These are phyloP conservation scores for Muricea muricata DNA, from an alignment of 92 coral and sea anemone genomes.

Conservation along the genomic window DNA sequence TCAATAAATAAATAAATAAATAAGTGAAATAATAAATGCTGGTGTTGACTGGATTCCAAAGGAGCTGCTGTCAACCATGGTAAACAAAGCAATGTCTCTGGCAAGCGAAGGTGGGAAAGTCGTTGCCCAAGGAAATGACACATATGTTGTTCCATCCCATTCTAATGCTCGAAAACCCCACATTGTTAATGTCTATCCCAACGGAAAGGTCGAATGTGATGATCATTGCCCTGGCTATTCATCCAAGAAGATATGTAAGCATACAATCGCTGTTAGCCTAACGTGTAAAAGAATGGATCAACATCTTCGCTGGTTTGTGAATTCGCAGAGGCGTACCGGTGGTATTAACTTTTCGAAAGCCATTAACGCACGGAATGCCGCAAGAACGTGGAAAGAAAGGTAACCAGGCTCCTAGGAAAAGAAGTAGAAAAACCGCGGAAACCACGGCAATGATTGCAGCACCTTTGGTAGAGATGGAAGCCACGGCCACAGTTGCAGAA, in stretches of 20 bases:
- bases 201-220: slow-evolving; percentile 35
- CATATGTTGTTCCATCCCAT: slow-evolving; percentile 33
- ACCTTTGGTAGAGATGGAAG: no score
- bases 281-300: neutral
- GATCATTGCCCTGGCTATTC: slow-evolving; percentile 35
- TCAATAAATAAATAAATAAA: no score
- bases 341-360: slow-evolving; percentile 26
- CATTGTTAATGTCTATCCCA: slow-evolving; percentile 38
- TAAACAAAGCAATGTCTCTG: neutral
- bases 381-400: slow-evolving; percentile 33
- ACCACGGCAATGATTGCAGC: neutral
- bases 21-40: neutral
- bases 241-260: slow-evolving; percentile 42
- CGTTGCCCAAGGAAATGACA: slow-evolving; percentile 26
- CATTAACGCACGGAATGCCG: slow-evolving; percentile 40
- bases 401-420: neutral
- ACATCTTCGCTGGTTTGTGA: slow-evolving; percentile 51
- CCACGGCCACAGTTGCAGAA: no score
- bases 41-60: slow-evolving; percentile 52
- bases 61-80: slow-evolving; percentile 30
- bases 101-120: slow-evolving; percentile 7
- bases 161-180: slow-evolving; percentile 49
- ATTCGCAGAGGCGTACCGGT: slow-evolving; percentile 32
- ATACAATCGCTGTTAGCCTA: slow-evolving; percentile 39
- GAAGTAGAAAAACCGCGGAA: neutral